Evolutionary conservation across 2,797 vertebrate genomes (phyloP).

Genomic region (Sparus aurata): DNA sequence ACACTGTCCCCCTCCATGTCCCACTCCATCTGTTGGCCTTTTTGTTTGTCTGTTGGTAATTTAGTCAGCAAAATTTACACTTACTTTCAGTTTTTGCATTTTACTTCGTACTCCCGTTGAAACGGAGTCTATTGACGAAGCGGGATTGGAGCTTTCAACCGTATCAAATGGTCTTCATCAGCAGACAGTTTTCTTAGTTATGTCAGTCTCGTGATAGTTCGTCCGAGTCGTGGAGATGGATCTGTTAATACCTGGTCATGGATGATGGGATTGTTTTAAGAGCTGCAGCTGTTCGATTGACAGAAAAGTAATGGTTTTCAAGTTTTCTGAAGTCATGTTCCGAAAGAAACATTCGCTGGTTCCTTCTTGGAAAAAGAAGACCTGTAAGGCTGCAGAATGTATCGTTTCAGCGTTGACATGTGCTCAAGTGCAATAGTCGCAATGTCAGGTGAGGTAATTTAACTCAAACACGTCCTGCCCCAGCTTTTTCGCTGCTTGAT

Average conservation of each 20-base stretch:
- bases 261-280: background rate
- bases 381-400: no score
- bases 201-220: no score
- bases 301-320: background rate
- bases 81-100: background rate
- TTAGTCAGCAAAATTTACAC: constrained; percentile 17
- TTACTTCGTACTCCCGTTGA: background rate
- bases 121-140: background rate
- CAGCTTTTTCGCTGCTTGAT: no score
- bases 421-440: no score
- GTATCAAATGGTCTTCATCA: background rate
- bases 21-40: constrained; percentile 47
- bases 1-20: constrained; percentile 31
- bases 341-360: background rate
- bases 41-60: constrained; percentile 17
- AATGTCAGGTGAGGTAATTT: no score
- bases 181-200: background rate
- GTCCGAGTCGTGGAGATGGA: background rate
- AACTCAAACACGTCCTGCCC: no score
- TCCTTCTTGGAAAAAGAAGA: background rate
- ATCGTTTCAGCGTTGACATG: no score
- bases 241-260: background rate
- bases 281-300: background rate
- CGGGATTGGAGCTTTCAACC: background rate
- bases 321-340: background rate